phyloP scores from a whole-genome alignment of 2,113 vertebrate genomes.

The Todiramphus chloris region DNA sequence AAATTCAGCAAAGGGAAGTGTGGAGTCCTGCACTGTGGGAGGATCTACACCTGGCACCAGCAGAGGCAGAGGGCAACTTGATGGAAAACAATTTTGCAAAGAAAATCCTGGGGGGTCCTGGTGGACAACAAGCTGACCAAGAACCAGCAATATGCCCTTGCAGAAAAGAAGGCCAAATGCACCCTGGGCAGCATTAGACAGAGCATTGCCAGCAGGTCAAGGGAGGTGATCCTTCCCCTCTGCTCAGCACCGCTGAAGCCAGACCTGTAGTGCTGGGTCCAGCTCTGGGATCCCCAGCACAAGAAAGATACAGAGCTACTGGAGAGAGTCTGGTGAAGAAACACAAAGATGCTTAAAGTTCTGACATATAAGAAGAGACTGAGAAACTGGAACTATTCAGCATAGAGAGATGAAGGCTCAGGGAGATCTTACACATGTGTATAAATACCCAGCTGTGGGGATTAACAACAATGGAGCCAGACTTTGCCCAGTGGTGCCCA shows the following conservation, averaged over 20 bases:
- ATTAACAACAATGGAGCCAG: background rate
- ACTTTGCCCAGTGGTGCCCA: background rate
- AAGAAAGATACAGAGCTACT: background rate
- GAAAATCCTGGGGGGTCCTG: background rate
- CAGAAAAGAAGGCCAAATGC: background rate
- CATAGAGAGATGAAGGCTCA: background rate
- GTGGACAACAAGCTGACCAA: background rate
- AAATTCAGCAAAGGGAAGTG: background rate
- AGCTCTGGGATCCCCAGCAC: background rate
- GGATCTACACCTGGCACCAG: background rate
- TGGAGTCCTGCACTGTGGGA: background rate
- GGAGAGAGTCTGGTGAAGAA: background rate
- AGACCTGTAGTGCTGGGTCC: background rate
- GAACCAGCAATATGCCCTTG: background rate
- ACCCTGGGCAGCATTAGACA: background rate
- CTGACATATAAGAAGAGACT: background rate
- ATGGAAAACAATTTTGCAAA: background rate
- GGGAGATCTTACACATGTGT: accelerated
- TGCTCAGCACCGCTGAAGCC: background rate
- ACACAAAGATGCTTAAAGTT: background rate
- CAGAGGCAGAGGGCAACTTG: background rate
- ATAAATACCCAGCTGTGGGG: background rate
- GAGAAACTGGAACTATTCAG: background rate
- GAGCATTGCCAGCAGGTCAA: background rate
- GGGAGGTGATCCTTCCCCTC: background rate